Conservation (phyloP, 1,140 invertebrate species). For the Prorops nasuta region DNA sequence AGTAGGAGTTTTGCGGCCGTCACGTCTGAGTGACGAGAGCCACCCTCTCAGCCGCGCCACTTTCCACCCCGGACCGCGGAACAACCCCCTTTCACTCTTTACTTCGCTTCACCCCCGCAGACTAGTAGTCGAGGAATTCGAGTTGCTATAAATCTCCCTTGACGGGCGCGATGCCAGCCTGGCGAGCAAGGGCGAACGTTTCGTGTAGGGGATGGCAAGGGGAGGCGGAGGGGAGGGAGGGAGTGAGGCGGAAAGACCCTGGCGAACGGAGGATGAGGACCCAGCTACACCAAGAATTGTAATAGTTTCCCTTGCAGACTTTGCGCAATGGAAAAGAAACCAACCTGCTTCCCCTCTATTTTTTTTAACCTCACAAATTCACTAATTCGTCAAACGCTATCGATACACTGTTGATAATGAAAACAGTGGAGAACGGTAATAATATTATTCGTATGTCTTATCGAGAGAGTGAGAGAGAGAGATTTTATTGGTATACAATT, state of each 20-base stretch:
- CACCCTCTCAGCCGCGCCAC: constrained; percentile 12
- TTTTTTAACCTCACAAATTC: no score
- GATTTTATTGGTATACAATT: no score
- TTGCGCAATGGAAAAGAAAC: constrained; percentile 21
- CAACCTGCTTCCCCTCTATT: no score
- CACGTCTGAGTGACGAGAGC: constrained; percentile 48
- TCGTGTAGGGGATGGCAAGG: constrained; percentile 7
- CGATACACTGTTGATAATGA: no score
- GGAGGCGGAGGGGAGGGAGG: constrained; percentile 19
- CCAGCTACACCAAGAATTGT: constrained; percentile 32
- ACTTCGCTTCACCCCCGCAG: constrained; percentile 38
- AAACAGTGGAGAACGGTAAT: no score
- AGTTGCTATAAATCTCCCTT: constrained; percentile 58
- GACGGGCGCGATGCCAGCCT: constrained; percentile 50
- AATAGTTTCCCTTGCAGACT: constrained; percentile 32
- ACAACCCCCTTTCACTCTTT: constrained; percentile 33
- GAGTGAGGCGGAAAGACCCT: background rate
- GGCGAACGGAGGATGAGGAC: constrained; percentile 21
- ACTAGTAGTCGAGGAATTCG: constrained; percentile 55
- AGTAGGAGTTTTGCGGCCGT: constrained; percentile 45
- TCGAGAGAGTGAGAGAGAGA: no score
- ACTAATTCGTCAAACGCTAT: no score
- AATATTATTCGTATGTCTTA: no score
- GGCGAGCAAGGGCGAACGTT: constrained; percentile 13
- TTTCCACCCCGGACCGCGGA: constrained; percentile 1